Evolutionary conservation across 2,888 invertebrate species (phyloP).

Genomic region (Nebria salina): DNA sequence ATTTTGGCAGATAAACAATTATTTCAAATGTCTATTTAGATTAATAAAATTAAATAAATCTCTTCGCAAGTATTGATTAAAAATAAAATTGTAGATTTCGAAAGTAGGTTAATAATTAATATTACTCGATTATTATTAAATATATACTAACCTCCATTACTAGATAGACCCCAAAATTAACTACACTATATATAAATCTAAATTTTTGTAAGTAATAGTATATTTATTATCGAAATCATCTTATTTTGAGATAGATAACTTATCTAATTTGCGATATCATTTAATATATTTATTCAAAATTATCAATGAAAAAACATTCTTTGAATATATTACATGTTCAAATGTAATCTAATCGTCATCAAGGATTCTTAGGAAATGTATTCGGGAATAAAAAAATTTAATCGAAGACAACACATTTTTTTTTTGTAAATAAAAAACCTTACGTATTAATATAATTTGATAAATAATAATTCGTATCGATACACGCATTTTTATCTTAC

Average conservation of each 20-base stretch:
- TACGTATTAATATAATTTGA: constrained; percentile 58
- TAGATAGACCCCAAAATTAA: neutral
- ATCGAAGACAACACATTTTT: constrained; percentile 19
- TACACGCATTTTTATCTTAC: constrained; percentile 62
- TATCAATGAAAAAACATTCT: neutral
- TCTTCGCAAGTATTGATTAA: neutral
- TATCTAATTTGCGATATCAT: neutral
- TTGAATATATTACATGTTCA: neutral
- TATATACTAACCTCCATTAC: neutral
- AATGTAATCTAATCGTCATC: constrained; percentile 24
- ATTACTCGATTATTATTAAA: neutral
- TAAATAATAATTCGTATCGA: constrained; percentile 67
- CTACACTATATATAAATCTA: neutral
- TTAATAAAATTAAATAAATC: too few relatives aligned
- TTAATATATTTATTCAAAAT: neutral
- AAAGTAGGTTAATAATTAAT: neutral
- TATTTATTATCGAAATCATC: neutral
- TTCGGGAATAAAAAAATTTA: constrained; percentile 21
- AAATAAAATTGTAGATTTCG: neutral
- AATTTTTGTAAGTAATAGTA: neutral
- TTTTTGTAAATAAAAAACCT: constrained; percentile 29
- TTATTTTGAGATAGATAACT: neutral
- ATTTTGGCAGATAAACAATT: too few relatives aligned
- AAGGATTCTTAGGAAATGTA: constrained; percentile 26
- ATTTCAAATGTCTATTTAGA: too few relatives aligned